Percentiles rank a stretch among this genome's conserved stretches.
These are phyloP conservation scores for Amphipoea oculea DNA, from an alignment of 2,888 invertebrate genomes.

Conservation along the genomic window DNA sequence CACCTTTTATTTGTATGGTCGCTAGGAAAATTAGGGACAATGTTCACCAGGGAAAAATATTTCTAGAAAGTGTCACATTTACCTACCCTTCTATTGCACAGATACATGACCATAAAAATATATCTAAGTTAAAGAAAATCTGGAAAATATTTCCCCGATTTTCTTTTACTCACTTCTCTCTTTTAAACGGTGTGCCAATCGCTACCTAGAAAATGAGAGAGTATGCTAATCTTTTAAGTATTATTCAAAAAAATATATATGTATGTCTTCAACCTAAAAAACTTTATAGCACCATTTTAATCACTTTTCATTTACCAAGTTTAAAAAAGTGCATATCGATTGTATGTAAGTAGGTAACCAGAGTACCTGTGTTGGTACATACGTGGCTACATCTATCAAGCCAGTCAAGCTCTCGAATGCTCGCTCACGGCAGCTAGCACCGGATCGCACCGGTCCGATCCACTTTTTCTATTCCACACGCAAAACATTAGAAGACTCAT, in stretches of 20 bases:
- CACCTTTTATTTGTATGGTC: slow-evolving; percentile 2
- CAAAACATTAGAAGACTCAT: slow-evolving; percentile 17
- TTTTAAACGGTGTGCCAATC: background rate
- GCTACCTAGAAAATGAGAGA: background rate
- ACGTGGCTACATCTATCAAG: slow-evolving; percentile 5
- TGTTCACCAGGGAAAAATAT: background rate
- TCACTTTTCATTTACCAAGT: background rate
- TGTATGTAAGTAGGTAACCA: background rate
- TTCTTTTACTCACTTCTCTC: background rate
- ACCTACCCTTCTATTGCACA: background rate
- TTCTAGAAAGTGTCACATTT: background rate
- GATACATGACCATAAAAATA: background rate
- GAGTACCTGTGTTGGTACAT: background rate
- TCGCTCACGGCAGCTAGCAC: slow-evolving; percentile 24
- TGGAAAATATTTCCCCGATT: background rate
- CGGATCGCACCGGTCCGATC: slow-evolving; percentile 53
- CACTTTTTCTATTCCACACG: slow-evolving; percentile 41
- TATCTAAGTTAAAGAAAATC: background rate
- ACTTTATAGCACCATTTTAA: background rate
- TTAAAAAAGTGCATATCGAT: background rate
- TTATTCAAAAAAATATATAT: background rate
- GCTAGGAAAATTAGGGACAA: background rate
- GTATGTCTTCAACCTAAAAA: background rate
- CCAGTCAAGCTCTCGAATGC: slow-evolving; percentile 35
- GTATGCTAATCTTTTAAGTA: background rate